Base-by-base conservation (phyloP, 2,888 invertebrate genomes). In the Netelia melanura region DNA sequence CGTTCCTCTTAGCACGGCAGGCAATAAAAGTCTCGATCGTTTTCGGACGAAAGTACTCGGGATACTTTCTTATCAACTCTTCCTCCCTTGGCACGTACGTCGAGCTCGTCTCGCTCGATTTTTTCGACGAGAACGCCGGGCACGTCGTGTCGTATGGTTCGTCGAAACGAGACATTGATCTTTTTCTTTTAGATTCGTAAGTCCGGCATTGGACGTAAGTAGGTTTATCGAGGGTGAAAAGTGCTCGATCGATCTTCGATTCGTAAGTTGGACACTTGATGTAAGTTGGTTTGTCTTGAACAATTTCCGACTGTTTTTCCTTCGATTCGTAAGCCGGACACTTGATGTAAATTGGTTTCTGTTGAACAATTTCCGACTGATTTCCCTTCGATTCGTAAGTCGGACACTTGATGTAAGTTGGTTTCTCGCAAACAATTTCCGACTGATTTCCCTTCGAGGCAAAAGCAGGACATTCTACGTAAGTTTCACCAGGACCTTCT, bases 1-100 rank as follows among this genome's bases (percentile, higher is more conserved):
- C 92, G 44, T 91, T 89, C 38, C 88, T 89, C 82, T 88, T 91
- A 17, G 83, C 79, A 0, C 89, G 82, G 71, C 90, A 90, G 0
- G 80, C 65, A 25, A 86, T 84, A 71, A 88, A 90, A 30, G 72
- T 89, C 9, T 81, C 70, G 43, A 91, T 6, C 25, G 85, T 83
- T 44, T 67, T 72, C 2, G 83, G 71, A 0, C 91, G 77, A 48
- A 90, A 52, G 5, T 87, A 81, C 9, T 86, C 78, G 21, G 81
- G 87, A 44, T 86, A 89, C 10, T 86, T 64, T 6, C 71, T 80
- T 5, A 88, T 17, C 75, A 89, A 64, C 25, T 89, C 85, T 8
- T 86, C 64, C 8, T 87, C 77, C 0, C 68, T 62, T 1, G 87
- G 76, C 44, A 68, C 72, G 68, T 75, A 76, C 8, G 58, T 58